Percentiles rank a stretch among this genome's conserved stretches.
Evolutionary conservation across 2,888 invertebrate species (phyloP).

Genomic region (Eueremaeus valkanovi): DNA sequence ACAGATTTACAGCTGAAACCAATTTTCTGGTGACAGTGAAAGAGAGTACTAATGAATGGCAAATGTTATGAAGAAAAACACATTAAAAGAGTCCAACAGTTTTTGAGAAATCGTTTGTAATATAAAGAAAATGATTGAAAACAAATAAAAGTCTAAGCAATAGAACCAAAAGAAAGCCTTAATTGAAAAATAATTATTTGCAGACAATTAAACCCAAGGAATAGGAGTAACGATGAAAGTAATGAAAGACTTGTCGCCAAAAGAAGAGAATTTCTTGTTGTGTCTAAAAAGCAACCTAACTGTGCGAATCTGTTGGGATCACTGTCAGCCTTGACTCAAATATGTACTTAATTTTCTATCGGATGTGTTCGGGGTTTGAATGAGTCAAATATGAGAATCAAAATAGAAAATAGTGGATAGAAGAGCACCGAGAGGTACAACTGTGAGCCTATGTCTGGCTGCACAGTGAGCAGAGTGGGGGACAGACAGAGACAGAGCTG

Average conservation of each 20-base stretch:
- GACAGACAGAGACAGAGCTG: background rate
- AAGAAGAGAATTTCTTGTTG: background rate
- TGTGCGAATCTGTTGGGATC: background rate
- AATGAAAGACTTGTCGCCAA: background rate
- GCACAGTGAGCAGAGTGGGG: background rate
- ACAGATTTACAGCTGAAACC: background rate
- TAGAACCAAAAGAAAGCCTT: slow-evolving; percentile 10
- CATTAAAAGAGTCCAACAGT: background rate
- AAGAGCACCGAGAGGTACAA: background rate
- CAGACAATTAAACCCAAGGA: background rate
- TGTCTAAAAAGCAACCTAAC: background rate
- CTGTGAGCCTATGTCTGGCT: no score
- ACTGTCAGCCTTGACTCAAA: slow-evolving; percentile 13
- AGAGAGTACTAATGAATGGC: slow-evolving; percentile 12
- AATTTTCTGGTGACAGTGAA: slow-evolving; percentile 2
- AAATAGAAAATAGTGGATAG: background rate
- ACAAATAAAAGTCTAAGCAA: background rate
- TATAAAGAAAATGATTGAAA: background rate
- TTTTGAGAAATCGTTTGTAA: background rate
- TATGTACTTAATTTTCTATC: background rate
- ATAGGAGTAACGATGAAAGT: background rate
- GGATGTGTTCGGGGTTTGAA: background rate
- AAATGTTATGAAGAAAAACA: background rate
- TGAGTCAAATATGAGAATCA: background rate
- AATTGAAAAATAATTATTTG: slow-evolving; percentile 24